Conservation (phyloP, 2,797 vertebrate genomes). For the Crenuchus spilurus region DNA sequence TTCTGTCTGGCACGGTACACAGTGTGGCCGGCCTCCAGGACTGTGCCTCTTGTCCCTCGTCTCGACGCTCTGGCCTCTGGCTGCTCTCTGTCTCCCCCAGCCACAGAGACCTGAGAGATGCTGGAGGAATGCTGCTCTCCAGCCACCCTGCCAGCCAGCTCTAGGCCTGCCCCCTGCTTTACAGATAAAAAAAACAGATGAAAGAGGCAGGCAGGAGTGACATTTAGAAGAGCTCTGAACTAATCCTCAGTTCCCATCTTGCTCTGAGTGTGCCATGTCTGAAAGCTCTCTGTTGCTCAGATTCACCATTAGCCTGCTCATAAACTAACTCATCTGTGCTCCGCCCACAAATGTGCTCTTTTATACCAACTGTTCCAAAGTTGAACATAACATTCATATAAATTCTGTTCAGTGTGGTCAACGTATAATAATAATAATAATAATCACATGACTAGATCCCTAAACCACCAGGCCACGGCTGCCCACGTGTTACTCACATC, state of each 20-base stretch:
- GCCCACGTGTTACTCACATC: too few relatives aligned
- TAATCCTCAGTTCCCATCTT: slow-evolving; percentile 51
- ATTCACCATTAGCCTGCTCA: slow-evolving; percentile 13
- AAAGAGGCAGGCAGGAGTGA: slow-evolving; percentile 55
- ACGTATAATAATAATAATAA: too few relatives aligned
- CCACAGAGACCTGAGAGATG: slow-evolving; percentile 78
- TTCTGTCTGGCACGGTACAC: slow-evolving; percentile 41
- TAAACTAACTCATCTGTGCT: neutral
- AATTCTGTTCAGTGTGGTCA: too few relatives aligned
- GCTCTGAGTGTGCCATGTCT: slow-evolving; percentile 21
- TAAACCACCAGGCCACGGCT: too few relatives aligned
- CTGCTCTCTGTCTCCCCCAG: slow-evolving; percentile 59
- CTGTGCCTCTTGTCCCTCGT: slow-evolving; percentile 59
- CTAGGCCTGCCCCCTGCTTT: slow-evolving; percentile 49
- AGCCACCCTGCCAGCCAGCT: slow-evolving; percentile 50
- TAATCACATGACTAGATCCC: too few relatives aligned
- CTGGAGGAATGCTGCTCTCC: slow-evolving; percentile 80
- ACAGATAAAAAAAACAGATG: slow-evolving; percentile 52
- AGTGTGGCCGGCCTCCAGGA: slow-evolving; percentile 69
- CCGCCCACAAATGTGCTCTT: neutral
- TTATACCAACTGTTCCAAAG: neutral
- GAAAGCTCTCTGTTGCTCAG: slow-evolving; percentile 2
- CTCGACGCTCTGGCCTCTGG: slow-evolving; percentile 77
- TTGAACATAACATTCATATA: neutral
- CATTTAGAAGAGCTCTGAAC: slow-evolving; percentile 56